Conservation (phyloP, 2,888 invertebrate species). For the Acrocera orbiculus region DNA sequence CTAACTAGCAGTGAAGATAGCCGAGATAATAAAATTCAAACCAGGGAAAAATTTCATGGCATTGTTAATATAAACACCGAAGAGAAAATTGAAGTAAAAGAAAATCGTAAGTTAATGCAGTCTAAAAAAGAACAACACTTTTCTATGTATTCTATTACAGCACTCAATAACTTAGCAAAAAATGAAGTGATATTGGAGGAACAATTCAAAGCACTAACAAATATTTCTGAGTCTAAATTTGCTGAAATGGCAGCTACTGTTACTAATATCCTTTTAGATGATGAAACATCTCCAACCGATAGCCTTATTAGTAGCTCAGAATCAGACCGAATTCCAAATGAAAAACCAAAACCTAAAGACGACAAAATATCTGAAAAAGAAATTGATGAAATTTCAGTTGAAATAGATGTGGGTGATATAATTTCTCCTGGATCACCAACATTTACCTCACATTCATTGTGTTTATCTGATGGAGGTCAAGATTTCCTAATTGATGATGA, state of each 20-base stretch:
- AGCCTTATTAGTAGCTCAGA: constrained; percentile 42
- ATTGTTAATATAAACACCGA: no score
- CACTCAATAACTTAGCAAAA: no score
- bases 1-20: constrained; percentile 38
- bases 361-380: constrained; percentile 33
- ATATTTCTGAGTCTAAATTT: constrained; percentile 38
- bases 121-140: no score
- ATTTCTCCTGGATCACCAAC: constrained; percentile 62
- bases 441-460: constrained; percentile 58
- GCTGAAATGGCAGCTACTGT: constrained; percentile 53
- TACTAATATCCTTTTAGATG: constrained; percentile 53
- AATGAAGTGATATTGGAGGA: no score
- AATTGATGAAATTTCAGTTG: constrained; percentile 31
- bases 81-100: no score
- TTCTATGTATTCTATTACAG: no score
- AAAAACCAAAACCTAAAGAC: constrained; percentile 20
- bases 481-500: constrained; percentile 77
- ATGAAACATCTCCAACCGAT: constrained; percentile 70
- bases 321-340: constrained; percentile 21
- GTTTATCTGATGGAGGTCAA: constrained; percentile 56
- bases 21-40: constrained; percentile 23
- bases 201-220: no score
- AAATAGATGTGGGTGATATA: constrained; percentile 31
- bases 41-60: no score
- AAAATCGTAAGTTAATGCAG: no score